phyloP scores from a whole-genome alignment of 2,797 vertebrate species.

The Psittacula echo region DNA sequence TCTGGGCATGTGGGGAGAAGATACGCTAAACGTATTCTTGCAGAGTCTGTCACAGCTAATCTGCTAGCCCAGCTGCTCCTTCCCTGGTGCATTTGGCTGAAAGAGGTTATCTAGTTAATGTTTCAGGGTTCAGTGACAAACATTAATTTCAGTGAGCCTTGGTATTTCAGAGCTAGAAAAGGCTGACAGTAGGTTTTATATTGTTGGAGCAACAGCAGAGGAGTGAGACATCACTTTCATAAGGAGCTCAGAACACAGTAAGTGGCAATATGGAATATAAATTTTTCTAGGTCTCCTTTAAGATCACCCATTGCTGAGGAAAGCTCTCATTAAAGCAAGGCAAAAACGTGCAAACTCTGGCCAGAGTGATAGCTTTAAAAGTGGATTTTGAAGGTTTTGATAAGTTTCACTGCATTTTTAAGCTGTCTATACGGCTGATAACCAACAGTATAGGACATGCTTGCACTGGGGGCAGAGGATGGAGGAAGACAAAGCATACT shows the following conservation, averaged over 20 bases:
- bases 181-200: neutral
- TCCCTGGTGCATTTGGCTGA: neutral
- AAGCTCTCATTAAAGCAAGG: neutral
- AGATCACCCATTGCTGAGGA: neutral
- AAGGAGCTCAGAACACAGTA: neutral
- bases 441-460: neutral
- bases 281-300: neutral
- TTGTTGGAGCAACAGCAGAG: neutral
- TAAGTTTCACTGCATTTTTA: neutral
- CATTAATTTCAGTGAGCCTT: neutral
- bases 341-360: neutral
- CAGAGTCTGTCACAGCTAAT: neutral
- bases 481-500: neutral
- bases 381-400: neutral
- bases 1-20: neutral
- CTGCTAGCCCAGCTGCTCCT: neutral
- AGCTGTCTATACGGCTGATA: neutral
- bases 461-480: neutral
- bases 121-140: neutral
- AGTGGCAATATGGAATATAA: neutral
- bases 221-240: neutral
- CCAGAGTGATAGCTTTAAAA: neutral
- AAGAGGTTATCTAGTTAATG: neutral
- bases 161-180: neutral
- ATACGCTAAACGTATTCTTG: neutral